These are phyloP conservation scores for Nipponia nippon DNA, from an alignment of 2,113 vertebrate species.

Conservation along the genomic window DNA sequence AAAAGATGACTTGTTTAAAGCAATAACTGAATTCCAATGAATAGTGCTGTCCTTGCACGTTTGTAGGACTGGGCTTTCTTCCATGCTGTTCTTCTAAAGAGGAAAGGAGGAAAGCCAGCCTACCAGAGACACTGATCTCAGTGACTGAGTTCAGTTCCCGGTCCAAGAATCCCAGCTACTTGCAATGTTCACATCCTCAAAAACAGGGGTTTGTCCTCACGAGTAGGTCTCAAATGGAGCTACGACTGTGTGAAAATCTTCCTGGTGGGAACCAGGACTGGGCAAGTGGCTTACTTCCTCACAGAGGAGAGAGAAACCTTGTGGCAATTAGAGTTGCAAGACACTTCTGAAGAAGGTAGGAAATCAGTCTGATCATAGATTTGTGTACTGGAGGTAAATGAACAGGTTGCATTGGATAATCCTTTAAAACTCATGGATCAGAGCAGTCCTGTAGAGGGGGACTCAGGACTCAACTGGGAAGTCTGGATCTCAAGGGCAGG, in stretches of 20 bases:
- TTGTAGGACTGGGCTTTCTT: neutral
- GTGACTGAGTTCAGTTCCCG: neutral
- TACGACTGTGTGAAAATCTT: neutral
- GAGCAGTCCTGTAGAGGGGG: neutral
- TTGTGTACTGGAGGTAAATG: neutral
- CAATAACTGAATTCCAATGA: neutral
- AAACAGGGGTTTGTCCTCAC: neutral
- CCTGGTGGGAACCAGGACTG: neutral
- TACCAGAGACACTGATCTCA: neutral
- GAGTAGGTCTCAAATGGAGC: neutral
- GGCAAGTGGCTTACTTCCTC: neutral
- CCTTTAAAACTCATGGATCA: neutral
- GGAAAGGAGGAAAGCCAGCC: neutral
- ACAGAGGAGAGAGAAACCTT: neutral
- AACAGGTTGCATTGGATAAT: neutral
- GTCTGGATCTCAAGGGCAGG: neutral
- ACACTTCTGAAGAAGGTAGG: neutral
- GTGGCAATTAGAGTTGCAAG: neutral
- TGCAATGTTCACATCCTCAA: neutral
- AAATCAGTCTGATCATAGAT: neutral
- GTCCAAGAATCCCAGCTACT: neutral
- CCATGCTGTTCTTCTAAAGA: neutral
- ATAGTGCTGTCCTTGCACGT: neutral
- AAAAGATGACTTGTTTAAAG: neutral
- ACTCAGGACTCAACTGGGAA: neutral